Base-by-base conservation (phyloP, 2,888 invertebrate genomes). In the Andrena haemorrhoa region DNA sequence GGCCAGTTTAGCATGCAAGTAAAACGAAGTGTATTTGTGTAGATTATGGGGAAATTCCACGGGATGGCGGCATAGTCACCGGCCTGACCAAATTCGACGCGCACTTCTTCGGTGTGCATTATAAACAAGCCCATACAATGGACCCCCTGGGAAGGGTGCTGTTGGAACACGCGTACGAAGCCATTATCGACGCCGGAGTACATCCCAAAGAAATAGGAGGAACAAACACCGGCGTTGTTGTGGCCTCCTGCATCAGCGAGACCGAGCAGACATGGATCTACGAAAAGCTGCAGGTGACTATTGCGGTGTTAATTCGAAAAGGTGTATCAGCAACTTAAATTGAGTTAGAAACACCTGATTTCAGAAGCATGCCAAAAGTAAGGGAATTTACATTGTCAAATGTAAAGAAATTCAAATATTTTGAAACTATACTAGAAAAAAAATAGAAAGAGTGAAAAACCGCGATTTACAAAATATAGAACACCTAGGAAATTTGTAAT, bases 241-340 rank as follows among this genome's bases (percentile, higher is more conserved):
- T 97, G 41, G 97, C 97, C 29, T 95, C 96, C 8, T 96, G 96
- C 85, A 49, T 75, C 80, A 96, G 96, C 0, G 97, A 97, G 91
- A 95, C 96, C 0, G 96, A 96, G 87, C 96, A 96, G 88, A 96
- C 96, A 0, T 96, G 96, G 95, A 95, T 96, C 81, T 95, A 95
- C 77, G 96, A 97, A 89, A 95, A 96, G 75, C 95, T 96, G 20
- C 95, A 95, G 94, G 95, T 96, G 68, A 69, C 64, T 33, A 8
- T 56, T 26, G 10, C 16, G 5, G 41, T 5, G 41, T 41, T 41
- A 41, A 41, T 41, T 41, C 12, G 5, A 5, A 4, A 12, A 1
- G 12, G 41, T 12, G 41, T 41, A 4, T 41, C 12, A 4, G 41
- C 12, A 12, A 41, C 41, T 41, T 41, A 41, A 41, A 12, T 12